Evolutionary conservation across 2,113 vertebrate species (phyloP), one percentile per base, ranked within the genome.

Genomic region (Psephotus haematonotus): DNA sequence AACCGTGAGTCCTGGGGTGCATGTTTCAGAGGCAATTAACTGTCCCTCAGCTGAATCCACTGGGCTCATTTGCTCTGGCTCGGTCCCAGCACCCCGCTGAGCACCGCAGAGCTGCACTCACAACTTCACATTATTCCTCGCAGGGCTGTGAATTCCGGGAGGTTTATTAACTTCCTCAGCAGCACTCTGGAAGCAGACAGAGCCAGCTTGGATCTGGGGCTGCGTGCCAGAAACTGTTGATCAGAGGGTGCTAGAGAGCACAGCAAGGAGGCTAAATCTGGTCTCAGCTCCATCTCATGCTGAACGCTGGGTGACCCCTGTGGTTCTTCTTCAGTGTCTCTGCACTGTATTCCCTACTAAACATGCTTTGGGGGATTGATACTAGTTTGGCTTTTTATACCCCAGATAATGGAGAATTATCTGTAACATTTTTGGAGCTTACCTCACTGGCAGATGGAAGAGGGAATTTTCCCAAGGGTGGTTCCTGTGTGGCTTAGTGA

Each of bases 131-230:
- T 86, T 84, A 49, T 88, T 90, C 44, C 90, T 94, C 25, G 25
- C 25, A 59, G 88, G 77, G 86, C 68, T 75, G 53, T 81, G 94
- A 78, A 95, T 95, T 95, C 91, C n/a, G 1, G 31, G 71, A 93
- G 72, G 86, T 91, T 95, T 95, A 96, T 95, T 95, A 95, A 96
- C 86, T 92, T 91, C 76, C 64, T 37, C 82, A 35, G 86, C 76
- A 81, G 80, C 60, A 17, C 72, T 63, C 46, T 1, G 6, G 79
- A 72, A 93, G 80, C 88, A 78, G 78, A 11, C 28, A 63, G 81
- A 94, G 60, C 49, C 64, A 11, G 76, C 76, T 88, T 8, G 1
- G 50, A 43, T 67, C 22, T 49, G 59, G 22, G 28, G 86, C 76
- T 50, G 13, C 2, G 3, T 81, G 86, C 86, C 88, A 88, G 94